phyloP scores from a whole-genome alignment of 2,888 invertebrate species.

The Teinopalpus imperialis region DNA sequence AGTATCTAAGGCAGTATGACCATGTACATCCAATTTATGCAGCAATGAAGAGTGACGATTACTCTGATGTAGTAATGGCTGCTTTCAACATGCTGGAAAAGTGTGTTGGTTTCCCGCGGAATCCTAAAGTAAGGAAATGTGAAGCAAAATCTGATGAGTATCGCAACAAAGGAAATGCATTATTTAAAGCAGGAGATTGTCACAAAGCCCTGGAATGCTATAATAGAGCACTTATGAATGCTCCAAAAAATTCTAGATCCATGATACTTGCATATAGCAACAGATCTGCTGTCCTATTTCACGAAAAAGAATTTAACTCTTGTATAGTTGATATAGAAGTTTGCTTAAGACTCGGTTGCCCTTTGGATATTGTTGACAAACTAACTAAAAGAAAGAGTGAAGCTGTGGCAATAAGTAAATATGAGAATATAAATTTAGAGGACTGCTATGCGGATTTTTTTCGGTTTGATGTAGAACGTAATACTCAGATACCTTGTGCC shows the following conservation, averaged over 20 bases:
- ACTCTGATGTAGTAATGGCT: conserved; percentile 33
- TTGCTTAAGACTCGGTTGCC: conserved; percentile 36
- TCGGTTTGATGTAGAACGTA: conserved; percentile 18
- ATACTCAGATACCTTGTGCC: conserved; percentile 34
- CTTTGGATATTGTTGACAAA: conserved; percentile 33
- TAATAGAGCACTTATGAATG: conserved; percentile 38
- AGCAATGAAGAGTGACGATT: conserved; percentile 34
- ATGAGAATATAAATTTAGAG: conserved; percentile 1
- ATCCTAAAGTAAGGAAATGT: conserved; percentile 27
- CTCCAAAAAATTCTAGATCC: conserved; percentile 35
- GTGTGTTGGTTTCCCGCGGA: conserved; percentile 21
- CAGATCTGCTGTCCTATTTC: conserved; percentile 37
- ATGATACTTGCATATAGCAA: conserved; percentile 39
- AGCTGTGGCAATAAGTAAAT: background rate
- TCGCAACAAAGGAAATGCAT: conserved; percentile 34
- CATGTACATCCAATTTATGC: conserved; percentile 30
- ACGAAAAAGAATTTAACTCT: conserved; percentile 27
- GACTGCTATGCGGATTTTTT: conserved; percentile 24
- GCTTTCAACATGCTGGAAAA: conserved; percentile 32
- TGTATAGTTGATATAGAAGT: conserved; percentile 37
- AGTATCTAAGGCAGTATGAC: background rate
- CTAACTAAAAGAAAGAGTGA: conserved; percentile 30
- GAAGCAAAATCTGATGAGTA: conserved; percentile 30
- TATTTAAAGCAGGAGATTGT: conserved; percentile 24
- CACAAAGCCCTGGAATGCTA: conserved; percentile 31